Evolutionary conservation across 2,797 vertebrate genomes (phyloP).

Genomic region (Hylomyscus alleni): DNA sequence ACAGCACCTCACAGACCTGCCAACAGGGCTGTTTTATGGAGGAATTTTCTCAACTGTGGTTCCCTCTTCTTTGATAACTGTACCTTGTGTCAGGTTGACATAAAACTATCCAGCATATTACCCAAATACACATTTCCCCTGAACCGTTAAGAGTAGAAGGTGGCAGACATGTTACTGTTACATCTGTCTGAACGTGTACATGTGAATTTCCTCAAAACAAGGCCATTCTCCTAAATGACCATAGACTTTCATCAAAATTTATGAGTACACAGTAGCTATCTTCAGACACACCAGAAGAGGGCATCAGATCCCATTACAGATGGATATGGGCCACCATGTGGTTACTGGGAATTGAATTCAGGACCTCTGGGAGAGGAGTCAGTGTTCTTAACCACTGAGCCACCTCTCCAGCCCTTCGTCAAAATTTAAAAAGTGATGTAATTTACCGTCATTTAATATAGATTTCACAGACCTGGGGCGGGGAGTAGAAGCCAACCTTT

Average conservation of each 20-base stretch:
- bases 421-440: constrained; percentile 38
- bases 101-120: not conserved
- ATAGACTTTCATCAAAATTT: no score
- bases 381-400: no score
- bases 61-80: not conserved
- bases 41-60: not conserved
- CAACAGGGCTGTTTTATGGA: not conserved
- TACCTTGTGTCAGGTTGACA: not conserved
- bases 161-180: not conserved
- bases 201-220: constrained; percentile 47
- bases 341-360: no score
- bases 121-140: not conserved
- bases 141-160: constrained; percentile 15
- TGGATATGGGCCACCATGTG: no score
- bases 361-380: no score
- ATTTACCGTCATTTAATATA: constrained; percentile 38
- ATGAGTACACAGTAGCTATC: no score
- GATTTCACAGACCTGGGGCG: constrained; percentile 58
- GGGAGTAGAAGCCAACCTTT: not conserved
- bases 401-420: no score
- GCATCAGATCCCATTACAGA: no score
- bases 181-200: not conserved
- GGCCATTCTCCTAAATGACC: constrained; percentile 21
- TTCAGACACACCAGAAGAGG: no score
- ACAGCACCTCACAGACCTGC: not conserved